Base-by-base conservation (phyloP, 2,797 vertebrate species). In the Typhlichthys subterraneus region DNA sequence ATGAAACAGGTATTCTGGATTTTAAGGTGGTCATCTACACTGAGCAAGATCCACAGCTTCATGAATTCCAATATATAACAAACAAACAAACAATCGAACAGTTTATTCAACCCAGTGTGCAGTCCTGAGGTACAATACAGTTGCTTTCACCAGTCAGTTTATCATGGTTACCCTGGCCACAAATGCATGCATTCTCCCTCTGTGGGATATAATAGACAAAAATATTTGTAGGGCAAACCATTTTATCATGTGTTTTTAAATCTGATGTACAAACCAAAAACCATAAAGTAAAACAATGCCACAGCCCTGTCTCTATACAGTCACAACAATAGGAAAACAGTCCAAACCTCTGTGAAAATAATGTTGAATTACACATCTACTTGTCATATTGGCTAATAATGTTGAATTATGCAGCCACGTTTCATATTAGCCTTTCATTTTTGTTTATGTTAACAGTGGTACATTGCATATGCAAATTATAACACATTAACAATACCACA, bases 61-160 rank as follows among this genome's bases (percentile, higher is more conserved):
- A 51, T 14, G 6, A 7, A 51, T 17, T 17, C 49, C 9, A 51
- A 14, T 29, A 29, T 29, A 29, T 29, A 51, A 51, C 2, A 13
- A 50, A 50, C 48, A 14, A 19, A 51, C 14, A 19, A 14, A 10
- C n/a, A 19, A 38, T 9, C 33, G 7, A 38, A 38, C 5, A 9
- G 33, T 38, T 38, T 38, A 38, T 38, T 38, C 33, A 38, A 38
- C 33, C 33, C 7, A 38, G 80, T 69, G 85, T 83, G 72, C 76
- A 85, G 75, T 77, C 54, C 9, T 73, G 67, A 4, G 67, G 79
- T 64, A 88, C 79, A 80, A 9, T 9, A 38, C 84, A 85, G 72
- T 61, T 75, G 29, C 75, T 82, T 74, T 72, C 78, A 54, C 63
- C 54, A 59, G 63, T 76, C 62, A 1, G 69, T 72, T 45, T 12